These are phyloP conservation scores for Drosophila santomea DNA, from an alignment of 1,140 invertebrate genomes.

Conservation along the genomic window DNA sequence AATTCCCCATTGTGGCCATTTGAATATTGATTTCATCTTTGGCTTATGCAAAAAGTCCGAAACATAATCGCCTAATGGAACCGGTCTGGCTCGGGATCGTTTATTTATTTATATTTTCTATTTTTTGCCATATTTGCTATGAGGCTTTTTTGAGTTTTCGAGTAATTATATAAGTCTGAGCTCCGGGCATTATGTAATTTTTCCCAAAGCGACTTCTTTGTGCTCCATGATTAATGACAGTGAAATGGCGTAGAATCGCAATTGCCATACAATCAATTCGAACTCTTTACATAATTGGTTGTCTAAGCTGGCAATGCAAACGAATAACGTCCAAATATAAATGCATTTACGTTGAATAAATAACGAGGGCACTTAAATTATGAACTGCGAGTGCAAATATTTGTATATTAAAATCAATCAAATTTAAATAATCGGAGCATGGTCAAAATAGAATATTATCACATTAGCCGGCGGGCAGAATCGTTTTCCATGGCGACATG, in stretches of 20 bases:
- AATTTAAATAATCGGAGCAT: constrained; percentile 57
- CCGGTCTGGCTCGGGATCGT: constrained; percentile 17
- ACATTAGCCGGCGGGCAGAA: constrained; percentile 21
- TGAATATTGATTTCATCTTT: constrained; percentile 32
- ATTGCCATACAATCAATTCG: neutral
- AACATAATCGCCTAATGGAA: constrained; percentile 43
- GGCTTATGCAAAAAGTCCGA: constrained; percentile 35
- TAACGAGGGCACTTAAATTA: constrained; percentile 29
- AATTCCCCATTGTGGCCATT: constrained; percentile 11
- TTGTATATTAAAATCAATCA: constrained; percentile 65
- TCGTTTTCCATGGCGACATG: constrained; percentile 15
- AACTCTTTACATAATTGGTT: constrained; percentile 6
- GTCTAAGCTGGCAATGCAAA: neutral
- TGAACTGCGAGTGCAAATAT: constrained; percentile 55
- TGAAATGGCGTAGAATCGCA: constrained; percentile 23
- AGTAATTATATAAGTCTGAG: constrained; percentile 27
- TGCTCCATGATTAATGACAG: constrained; percentile 14
- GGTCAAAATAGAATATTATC: constrained; percentile 43
- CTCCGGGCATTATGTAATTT: constrained; percentile 21
- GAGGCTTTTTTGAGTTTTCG: neutral
- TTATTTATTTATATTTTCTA: constrained; percentile 18
- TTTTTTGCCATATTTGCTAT: constrained; percentile 27
- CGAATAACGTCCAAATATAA: neutral
- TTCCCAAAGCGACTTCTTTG: constrained; percentile 1
- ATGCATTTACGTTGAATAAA: constrained; percentile 10